Base-by-base conservation (phyloP, 37 sponge, comb jelly and placozoan species). In the Bolinopsis microptera region DNA sequence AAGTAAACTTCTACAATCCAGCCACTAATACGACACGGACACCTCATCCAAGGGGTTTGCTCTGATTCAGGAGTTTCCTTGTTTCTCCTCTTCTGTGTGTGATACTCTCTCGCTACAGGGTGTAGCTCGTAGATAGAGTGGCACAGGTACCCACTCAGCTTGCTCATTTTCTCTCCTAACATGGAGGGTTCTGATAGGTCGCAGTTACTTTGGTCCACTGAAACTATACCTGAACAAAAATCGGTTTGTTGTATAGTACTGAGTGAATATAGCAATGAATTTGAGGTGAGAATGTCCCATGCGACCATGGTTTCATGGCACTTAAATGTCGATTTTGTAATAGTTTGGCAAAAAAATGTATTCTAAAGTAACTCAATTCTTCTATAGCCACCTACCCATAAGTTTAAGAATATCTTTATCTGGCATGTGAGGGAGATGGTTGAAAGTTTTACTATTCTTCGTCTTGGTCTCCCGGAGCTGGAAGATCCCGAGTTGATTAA, bases 51-150 rank as follows among this genome's bases (percentile, higher is more conserved):
- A 3, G 90, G 90, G 0, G 22, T 22, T 36, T 35, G 34, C 1
- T 86, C 90, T 0, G 25, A 21, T 1, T 86, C 90, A 35, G 34
- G 34, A 24, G 36, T 40, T 30, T 86, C 35, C 75, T 72, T 72
- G 61, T 86, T 86, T 48, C 90, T 38, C 31, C 90, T 39, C 61
- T 34, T 28, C 90, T 86, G 90, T 40, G 90, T 86, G 61, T 86
- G 90, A 34, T 33, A 86, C 90, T 86, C 90, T 48, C 90, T 86
- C 22, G 90, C 90, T 23, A 86, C 90, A 22, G 90, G 90, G 61
- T 86, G 90, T 3, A 86, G 90, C 90, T 86, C 90, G 61, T 86
- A 86, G n/a, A 86, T 86, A 24, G 90, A 86, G 90, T 86, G 90
- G 39, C 90, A 86, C 26, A 41, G 90, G 61, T 86, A 86, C 90